These are phyloP conservation scores for Malurus cyaneus DNA, from an alignment of 2,113 vertebrate species.

Conservation along the genomic window DNA sequence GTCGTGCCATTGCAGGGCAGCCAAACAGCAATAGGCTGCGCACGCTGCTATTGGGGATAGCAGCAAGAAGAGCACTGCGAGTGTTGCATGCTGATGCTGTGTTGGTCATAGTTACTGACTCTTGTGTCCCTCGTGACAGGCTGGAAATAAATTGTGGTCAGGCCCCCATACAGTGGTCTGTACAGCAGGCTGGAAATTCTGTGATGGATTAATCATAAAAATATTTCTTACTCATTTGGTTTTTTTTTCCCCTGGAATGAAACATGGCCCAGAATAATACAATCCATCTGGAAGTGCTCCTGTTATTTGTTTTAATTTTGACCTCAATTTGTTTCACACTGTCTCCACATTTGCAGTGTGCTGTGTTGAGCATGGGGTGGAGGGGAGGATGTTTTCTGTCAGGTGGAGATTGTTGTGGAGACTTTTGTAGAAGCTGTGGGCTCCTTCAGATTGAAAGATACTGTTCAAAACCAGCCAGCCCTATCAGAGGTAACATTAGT, in stretches of 20 bases:
- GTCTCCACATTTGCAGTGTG: not conserved
- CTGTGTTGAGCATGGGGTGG: not conserved
- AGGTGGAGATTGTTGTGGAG: not conserved
- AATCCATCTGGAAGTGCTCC: not conserved
- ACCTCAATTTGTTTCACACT: not conserved
- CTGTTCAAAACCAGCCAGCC: not conserved
- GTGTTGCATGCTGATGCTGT: not conserved
- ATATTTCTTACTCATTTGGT: not conserved
- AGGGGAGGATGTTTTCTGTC: not conserved
- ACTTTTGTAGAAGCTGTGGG: not conserved
- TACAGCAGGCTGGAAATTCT: not conserved
- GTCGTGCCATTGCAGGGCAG: not conserved
- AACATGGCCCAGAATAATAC: not conserved
- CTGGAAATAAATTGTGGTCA: not conserved
- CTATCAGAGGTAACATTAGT: conserved; percentile 24
- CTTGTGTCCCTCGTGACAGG: not conserved
- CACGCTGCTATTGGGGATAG: not conserved
- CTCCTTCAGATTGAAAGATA: not conserved
- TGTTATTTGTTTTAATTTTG: conserved; percentile 13
- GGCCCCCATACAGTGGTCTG: not conserved
- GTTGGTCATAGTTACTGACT: not conserved
- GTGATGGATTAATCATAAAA: not conserved
- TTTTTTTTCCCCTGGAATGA: not conserved
- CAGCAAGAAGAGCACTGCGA: not conserved
- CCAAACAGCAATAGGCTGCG: not conserved